phyloP scores from a whole-genome alignment of 2,113 vertebrate genomes.

The Nothoprocta perdicaria region DNA sequence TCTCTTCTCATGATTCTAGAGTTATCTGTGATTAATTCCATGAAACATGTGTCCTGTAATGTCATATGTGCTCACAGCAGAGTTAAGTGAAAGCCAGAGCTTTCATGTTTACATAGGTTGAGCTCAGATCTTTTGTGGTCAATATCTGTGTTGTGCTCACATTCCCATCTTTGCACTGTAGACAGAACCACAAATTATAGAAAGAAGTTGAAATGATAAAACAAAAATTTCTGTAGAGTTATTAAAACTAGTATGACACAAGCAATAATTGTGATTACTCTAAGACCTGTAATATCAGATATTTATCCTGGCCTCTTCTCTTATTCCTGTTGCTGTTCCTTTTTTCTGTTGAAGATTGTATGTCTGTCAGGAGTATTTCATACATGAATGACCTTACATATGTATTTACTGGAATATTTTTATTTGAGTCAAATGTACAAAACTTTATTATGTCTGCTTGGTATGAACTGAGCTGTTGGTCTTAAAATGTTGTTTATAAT shows the following conservation, averaged over 20 bases:
- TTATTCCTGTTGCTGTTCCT: neutral
- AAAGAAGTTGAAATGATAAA: neutral
- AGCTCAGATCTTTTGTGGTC: neutral
- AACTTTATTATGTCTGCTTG: neutral
- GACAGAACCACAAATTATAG: neutral
- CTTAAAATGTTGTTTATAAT: slow-evolving; percentile 45
- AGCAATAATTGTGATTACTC: neutral
- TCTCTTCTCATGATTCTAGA: neutral
- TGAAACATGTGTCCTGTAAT: neutral
- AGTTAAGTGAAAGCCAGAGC: neutral
- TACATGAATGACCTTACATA: neutral
- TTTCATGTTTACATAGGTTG: neutral
- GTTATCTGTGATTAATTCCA: neutral
- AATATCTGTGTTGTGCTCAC: neutral
- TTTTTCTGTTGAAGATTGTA: neutral
- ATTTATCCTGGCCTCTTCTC: neutral
- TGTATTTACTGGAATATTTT: neutral
- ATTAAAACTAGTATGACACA: neutral
- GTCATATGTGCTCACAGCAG: rapidly evolving
- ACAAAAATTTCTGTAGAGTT: neutral
- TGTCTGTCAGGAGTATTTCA: neutral
- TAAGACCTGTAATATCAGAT: neutral
- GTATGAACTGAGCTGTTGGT: neutral
- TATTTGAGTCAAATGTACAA: neutral
- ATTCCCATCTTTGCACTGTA: neutral